phyloP scores from a whole-genome alignment of 2,113 vertebrate genomes.

The Tetrao urogallus region DNA sequence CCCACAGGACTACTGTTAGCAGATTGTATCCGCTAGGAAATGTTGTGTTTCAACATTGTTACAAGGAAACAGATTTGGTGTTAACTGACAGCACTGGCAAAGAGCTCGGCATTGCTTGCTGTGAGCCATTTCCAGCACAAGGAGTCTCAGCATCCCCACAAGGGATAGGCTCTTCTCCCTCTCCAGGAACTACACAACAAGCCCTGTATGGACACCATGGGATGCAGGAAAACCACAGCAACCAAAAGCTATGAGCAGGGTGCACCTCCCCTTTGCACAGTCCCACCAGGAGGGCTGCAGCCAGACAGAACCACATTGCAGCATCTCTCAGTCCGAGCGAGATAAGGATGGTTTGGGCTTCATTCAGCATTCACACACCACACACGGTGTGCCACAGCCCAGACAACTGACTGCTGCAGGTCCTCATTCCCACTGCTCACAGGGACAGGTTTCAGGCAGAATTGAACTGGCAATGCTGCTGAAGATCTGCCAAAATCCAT shows the following conservation, averaged over 20 bases:
- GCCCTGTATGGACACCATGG: accelerated
- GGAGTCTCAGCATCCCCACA: accelerated
- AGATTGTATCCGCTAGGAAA: neutral
- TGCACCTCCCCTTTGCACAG: neutral
- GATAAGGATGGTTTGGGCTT: neutral
- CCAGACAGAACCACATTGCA: accelerated
- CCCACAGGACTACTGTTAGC: neutral
- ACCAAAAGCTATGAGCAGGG: accelerated
- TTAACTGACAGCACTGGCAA: neutral
- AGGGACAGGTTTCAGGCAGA: neutral
- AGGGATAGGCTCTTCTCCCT: neutral
- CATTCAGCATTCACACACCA: accelerated
- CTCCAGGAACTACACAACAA: neutral
- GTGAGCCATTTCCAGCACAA: neutral
- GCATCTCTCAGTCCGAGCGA: neutral
- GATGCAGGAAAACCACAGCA: accelerated
- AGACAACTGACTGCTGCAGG: neutral
- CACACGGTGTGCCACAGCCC: neutral
- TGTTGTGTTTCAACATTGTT: neutral
- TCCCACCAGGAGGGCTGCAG: neutral
- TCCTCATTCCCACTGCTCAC: neutral
- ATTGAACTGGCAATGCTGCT: neutral
- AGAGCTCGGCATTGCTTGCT: neutral
- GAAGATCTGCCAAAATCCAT: slow-evolving; percentile 27
- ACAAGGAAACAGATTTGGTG: accelerated